Evolutionary conservation across 1,140 invertebrate genomes (phyloP).

Genomic region (Chelonus insularis): DNA sequence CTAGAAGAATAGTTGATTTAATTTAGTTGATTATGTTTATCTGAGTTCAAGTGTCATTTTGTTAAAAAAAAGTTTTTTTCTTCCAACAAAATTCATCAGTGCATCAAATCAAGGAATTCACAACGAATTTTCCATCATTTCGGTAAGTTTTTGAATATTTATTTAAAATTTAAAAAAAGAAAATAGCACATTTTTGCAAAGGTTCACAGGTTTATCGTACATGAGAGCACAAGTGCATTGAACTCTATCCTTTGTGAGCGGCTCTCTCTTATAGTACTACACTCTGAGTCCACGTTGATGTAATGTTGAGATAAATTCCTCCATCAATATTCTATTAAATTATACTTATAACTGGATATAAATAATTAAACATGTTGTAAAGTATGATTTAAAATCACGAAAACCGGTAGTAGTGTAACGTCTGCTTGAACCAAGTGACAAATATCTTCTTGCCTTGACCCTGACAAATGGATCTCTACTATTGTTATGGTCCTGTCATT

Average conservation of each 20-base stretch:
- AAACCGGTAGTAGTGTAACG: neutral
- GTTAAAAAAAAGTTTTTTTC: too few relatives aligned
- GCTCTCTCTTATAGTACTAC: neutral
- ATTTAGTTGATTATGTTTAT: too few relatives aligned
- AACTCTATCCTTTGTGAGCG: conserved; percentile 18
- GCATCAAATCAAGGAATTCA: too few relatives aligned
- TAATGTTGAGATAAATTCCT: neutral
- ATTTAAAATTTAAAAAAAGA: too few relatives aligned
- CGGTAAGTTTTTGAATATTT: too few relatives aligned
- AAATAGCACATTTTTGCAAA: too few relatives aligned
- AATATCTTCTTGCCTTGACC: conserved; percentile 15
- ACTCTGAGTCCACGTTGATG: neutral
- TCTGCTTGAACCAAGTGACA: neutral
- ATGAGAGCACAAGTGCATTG: conserved; percentile 14
- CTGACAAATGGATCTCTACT: conserved; percentile 5
- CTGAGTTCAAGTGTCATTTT: too few relatives aligned
- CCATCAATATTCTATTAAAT: too few relatives aligned
- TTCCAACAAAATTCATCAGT: too few relatives aligned
- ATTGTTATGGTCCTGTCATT: neutral
- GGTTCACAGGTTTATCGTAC: conserved; percentile 13
- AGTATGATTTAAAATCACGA: neutral
- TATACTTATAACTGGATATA: neutral
- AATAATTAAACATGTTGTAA: neutral
- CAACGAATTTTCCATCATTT: too few relatives aligned
- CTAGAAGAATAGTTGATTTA: too few relatives aligned